Conservation (phyloP, 2,113 vertebrate species). For the Pyrgilauda ruficollis region DNA sequence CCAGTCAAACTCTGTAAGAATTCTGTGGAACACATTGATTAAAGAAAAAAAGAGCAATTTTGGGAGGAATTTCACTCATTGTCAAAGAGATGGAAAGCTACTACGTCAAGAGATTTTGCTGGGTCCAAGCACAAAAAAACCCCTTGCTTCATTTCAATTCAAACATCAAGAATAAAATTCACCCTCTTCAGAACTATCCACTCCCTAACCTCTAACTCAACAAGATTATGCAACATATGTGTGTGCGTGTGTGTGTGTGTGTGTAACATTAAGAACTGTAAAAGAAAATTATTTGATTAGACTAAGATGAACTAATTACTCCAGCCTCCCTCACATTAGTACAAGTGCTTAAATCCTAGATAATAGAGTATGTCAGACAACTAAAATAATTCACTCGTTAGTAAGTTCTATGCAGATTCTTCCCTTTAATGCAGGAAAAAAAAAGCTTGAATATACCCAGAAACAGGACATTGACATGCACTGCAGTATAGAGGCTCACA, state of each 20-base stretch:
- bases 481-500: neutral
- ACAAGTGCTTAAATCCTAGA: neutral
- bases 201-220: neutral
- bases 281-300: neutral
- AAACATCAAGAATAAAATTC: neutral
- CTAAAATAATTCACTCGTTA: neutral
- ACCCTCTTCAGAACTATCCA: neutral
- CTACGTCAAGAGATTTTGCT: neutral
- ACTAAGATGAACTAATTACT: slow-evolving; percentile 1
- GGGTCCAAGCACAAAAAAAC: neutral
- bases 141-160: neutral
- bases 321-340: neutral
- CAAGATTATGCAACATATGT: neutral
- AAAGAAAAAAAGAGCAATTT: neutral
- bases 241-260: neutral
- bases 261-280: neutral
- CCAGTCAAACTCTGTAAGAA: neutral
- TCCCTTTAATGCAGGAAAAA: neutral
- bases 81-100: neutral
- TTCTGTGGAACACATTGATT: neutral
- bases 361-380: neutral
- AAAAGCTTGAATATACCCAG: neutral
- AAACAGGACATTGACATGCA: neutral
- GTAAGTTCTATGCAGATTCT: neutral
- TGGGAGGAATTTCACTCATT: neutral